Evolutionary conservation across 2,113 vertebrate genomes (phyloP).

Genomic region (Gopherus flavomarginatus): DNA sequence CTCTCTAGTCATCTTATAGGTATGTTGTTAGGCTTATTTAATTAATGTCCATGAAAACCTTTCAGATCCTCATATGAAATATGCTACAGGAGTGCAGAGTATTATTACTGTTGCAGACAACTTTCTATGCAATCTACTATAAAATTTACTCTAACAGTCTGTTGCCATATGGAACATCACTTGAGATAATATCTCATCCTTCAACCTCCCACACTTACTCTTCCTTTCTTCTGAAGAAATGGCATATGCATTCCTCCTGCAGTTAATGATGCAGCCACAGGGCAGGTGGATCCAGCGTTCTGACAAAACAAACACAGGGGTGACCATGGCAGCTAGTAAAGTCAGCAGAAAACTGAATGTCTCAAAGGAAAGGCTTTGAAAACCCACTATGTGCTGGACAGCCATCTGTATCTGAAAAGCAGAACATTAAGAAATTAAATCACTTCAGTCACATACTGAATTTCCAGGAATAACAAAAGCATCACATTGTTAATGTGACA

Average conservation of each 20-base stretch:
- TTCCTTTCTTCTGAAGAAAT: slow-evolving; percentile 68
- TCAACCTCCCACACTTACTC: slow-evolving; percentile 67
- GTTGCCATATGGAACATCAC: not conserved
- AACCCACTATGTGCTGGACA: slow-evolving; percentile 83
- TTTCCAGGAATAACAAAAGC: slow-evolving; percentile 36
- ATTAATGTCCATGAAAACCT: not conserved
- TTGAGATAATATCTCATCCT: not conserved
- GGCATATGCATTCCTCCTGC: slow-evolving; percentile 73
- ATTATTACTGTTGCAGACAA: not conserved
- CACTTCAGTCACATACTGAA: not conserved
- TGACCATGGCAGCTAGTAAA: slow-evolving; percentile 87
- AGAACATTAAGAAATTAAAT: slow-evolving; percentile 43
- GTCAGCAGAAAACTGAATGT: slow-evolving; percentile 92
- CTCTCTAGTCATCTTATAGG: not conserved
- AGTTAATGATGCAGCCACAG: slow-evolving; percentile 97
- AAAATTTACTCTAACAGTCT: fast-evolving
- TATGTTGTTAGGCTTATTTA: not conserved
- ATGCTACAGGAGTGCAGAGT: not conserved
- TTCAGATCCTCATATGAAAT: not conserved
- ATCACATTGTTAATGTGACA: not conserved
- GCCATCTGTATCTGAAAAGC: slow-evolving; percentile 88
- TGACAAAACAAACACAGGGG: slow-evolving; percentile 93
- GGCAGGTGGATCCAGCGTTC: slow-evolving; percentile 94
- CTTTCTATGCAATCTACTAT: not conserved
- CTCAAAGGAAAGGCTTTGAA: slow-evolving; percentile 86